A percentile compares a stretch with the other conserved stretches of the same genome.
These are phyloP conservation scores for Entomyzon cyanotis DNA, from an alignment of 2,113 vertebrate species.

Conservation along the genomic window DNA sequence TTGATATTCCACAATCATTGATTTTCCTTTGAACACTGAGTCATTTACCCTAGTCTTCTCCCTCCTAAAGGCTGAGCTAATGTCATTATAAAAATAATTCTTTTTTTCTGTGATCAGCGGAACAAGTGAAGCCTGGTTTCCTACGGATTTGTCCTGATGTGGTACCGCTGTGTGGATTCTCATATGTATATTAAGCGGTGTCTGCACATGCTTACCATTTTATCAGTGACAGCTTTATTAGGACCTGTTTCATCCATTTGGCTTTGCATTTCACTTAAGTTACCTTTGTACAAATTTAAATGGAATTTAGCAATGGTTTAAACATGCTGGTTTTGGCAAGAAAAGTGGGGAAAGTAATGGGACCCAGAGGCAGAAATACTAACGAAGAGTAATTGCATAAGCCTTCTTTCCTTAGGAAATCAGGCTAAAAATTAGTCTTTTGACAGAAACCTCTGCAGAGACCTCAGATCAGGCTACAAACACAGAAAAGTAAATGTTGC, in stretches of 20 bases:
- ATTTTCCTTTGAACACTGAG: slow-evolving; percentile 36
- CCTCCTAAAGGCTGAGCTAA: slow-evolving; percentile 7
- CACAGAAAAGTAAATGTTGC: background rate
- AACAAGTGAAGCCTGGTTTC: background rate
- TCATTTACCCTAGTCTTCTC: slow-evolving; percentile 3
- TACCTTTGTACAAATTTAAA: slow-evolving; percentile 39
- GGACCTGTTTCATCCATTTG: background rate
- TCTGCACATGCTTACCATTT: background rate
- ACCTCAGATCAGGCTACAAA: background rate
- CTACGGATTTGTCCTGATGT: background rate
- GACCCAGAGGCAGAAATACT: background rate
- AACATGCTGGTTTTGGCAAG: background rate
- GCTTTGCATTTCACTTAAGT: background rate
- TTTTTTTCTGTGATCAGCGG: slow-evolving; percentile 34
- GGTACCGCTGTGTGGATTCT: background rate
- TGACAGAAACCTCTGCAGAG: background rate
- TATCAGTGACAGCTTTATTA: background rate
- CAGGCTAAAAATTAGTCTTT: background rate
- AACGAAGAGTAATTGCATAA: background rate
- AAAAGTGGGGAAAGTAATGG: background rate
- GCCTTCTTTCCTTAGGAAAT: background rate
- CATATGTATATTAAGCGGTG: background rate
- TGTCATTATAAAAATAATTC: background rate
- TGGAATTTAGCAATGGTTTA: slow-evolving; percentile 1
- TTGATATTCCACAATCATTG: background rate